Percentiles rank a stretch among this genome's conserved stretches.
Conservation (phyloP, 2,888 invertebrate genomes). For the Clunio marinus region DNA sequence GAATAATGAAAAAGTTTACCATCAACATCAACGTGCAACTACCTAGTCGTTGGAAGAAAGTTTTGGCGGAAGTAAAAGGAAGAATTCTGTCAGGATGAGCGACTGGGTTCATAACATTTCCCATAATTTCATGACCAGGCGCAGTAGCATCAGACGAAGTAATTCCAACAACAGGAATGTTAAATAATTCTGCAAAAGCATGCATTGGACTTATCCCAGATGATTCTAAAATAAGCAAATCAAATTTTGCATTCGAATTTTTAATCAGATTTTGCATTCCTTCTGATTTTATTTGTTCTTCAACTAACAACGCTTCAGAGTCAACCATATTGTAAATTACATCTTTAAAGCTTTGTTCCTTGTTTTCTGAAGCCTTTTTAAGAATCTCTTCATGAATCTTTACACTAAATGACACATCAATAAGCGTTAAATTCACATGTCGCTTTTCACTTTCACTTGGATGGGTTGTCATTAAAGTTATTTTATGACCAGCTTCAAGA, state of each 20-base stretch:
- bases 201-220: constrained; percentile 51
- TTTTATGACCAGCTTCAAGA: background rate
- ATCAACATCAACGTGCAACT: background rate
- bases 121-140: background rate
- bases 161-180: constrained; percentile 54
- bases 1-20: background rate
- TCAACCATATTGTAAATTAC: background rate
- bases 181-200: constrained; percentile 54
- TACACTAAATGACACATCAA: constrained; percentile 46
- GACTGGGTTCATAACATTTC: background rate
- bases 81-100: background rate
- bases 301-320: background rate
- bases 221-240: constrained; percentile 55
- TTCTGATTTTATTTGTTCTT: background rate
- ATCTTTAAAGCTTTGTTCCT: no score
- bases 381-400: background rate
- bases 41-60: background rate
- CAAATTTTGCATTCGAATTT: constrained; percentile 50
- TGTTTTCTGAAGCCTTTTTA: background rate
- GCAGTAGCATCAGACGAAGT: constrained; percentile 51
- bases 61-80: background rate
- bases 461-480: constrained; percentile 2
- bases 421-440: constrained; percentile 46
- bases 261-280: constrained; percentile 33
- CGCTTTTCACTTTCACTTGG: constrained; percentile 19